Conservation (phyloP, 2,113 vertebrate genomes). For the Heterotis niloticus region DNA sequence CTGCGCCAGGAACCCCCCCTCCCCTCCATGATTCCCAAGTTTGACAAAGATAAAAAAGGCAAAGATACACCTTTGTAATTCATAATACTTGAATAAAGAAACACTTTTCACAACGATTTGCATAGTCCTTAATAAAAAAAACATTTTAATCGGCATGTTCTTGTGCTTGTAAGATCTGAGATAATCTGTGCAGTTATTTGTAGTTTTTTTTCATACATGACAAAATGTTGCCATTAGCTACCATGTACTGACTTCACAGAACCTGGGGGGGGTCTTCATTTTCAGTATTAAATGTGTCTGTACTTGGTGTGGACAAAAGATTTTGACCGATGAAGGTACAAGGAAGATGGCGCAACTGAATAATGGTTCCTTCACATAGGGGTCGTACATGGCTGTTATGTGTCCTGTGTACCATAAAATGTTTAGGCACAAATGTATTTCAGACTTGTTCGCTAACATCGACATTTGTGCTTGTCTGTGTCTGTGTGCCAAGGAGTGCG, state of each 20-base stretch:
- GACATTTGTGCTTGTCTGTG: constrained; percentile 3
- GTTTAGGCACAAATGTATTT: background rate
- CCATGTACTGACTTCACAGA: too few species aligned
- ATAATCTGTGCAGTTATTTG: background rate
- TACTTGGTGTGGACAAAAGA: background rate
- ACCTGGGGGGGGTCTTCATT: too few species aligned
- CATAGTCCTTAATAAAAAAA: background rate
- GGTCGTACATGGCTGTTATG: too few species aligned
- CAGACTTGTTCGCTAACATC: background rate
- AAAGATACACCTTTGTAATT: background rate
- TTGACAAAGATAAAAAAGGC: background rate
- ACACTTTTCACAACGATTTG: background rate
- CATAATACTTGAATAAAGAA: background rate
- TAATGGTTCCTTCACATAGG: too few species aligned
- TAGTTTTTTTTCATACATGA: background rate
- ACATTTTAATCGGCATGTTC: background rate
- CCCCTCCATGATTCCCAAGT: background rate
- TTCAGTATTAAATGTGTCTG: too few species aligned
- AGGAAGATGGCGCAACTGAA: too few species aligned
- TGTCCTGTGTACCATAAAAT: background rate
- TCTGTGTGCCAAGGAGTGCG: constrained; percentile 59
- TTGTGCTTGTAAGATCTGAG: background rate
- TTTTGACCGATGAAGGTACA: background rate
- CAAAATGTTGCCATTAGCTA: too few species aligned
- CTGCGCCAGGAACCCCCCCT: background rate